These are phyloP conservation scores for Pachyuromys duprasi DNA, from an alignment of 2,797 vertebrate genomes.

Conservation along the genomic window DNA sequence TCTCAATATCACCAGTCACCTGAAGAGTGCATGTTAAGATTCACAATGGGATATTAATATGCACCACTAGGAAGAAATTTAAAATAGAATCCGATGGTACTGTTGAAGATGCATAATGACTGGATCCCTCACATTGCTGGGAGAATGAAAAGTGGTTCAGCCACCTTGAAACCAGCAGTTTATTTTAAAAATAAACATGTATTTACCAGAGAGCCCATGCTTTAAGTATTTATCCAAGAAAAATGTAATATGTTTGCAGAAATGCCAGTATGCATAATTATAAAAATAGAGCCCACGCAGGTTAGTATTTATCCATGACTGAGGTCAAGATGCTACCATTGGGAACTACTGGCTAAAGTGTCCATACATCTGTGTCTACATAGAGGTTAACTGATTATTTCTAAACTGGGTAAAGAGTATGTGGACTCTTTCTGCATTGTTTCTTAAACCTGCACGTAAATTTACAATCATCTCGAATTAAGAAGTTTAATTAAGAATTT, in stretches of 20 bases:
- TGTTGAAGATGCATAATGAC: not conserved
- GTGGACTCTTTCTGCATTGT: not conserved
- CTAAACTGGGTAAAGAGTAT: not conserved
- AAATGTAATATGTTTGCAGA: constrained; percentile 21
- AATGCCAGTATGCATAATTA: constrained; percentile 6
- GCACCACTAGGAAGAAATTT: constrained; percentile 15
- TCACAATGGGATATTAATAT: constrained; percentile 47
- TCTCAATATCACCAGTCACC: not conserved
- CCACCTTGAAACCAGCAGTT: constrained; percentile 42
- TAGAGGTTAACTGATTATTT: not conserved
- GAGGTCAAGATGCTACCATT: not conserved
- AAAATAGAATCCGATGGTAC: not conserved
- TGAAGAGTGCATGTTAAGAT: not conserved
- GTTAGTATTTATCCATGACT: not conserved
- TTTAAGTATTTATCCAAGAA: constrained; percentile 25
- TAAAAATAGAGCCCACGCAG: not conserved
- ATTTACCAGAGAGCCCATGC: constrained; percentile 6
- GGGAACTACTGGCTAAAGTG: constrained; percentile 9
- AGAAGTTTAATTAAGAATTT: not conserved
- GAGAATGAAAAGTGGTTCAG: not conserved
- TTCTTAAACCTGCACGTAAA: not conserved
- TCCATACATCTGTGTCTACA: not conserved
- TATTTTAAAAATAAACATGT: constrained; percentile 47
- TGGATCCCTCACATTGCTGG: not conserved
- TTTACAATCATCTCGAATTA: no score